Percentiles rank a stretch among this genome's conserved stretches.
Evolutionary conservation across 2,888 invertebrate species (phyloP).

Genomic region (Cabera pusaria): DNA sequence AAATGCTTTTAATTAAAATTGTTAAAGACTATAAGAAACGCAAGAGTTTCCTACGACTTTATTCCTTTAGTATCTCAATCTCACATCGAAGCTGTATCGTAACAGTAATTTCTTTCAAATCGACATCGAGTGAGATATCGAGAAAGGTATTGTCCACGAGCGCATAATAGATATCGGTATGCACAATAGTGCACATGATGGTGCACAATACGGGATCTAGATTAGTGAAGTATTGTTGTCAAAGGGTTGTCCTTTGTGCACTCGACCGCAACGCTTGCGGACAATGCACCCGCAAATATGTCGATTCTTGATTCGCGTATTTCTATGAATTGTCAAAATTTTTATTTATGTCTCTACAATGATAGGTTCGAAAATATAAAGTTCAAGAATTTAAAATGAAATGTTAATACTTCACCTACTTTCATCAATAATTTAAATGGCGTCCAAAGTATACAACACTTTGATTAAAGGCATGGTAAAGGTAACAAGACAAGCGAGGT

Average conservation of each 20-base stretch:
- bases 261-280: conserved; percentile 41
- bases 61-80: neutral
- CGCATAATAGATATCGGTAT: conserved; percentile 42
- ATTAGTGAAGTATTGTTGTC: conserved; percentile 67
- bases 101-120: conserved; percentile 45
- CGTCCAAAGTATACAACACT: too few species aligned
- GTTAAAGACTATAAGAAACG: too few species aligned
- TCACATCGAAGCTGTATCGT: conserved; percentile 13
- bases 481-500: too few species aligned
- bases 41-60: too few species aligned
- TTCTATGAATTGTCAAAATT: conserved; percentile 8
- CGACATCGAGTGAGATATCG: conserved; percentile 59
- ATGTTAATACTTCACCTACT: too few species aligned
- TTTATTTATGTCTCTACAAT: too few species aligned
- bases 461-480: too few species aligned
- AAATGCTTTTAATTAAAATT: too few species aligned
- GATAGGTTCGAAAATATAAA: too few species aligned
- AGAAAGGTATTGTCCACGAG: conserved; percentile 39
- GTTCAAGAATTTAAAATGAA: too few species aligned
- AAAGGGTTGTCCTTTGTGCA: conserved; percentile 64
- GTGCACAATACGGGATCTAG: conserved; percentile 53
- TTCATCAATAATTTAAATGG: too few species aligned
- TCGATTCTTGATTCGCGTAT: conserved; percentile 43
- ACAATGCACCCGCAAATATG: conserved; percentile 35
- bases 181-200: conserved; percentile 18